Percentiles rank a stretch among this genome's conserved stretches.
phyloP scores from a whole-genome alignment of 2,113 vertebrate species.

The Cyanoderma ruficeps region DNA sequence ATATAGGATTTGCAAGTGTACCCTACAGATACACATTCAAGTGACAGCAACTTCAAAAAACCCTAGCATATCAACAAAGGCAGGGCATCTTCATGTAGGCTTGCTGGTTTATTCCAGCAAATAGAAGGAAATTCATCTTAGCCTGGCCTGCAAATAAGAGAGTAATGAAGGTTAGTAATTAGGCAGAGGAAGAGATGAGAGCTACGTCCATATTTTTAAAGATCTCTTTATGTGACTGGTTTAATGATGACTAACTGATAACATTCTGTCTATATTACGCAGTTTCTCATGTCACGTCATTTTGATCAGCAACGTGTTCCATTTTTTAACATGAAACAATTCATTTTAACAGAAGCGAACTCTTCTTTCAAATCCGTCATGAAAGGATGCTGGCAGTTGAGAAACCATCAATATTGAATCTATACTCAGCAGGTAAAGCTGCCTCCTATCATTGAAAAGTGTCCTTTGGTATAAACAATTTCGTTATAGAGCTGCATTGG shows the following conservation, averaged over 20 bases:
- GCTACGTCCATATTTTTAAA: background rate
- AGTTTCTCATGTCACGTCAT: background rate
- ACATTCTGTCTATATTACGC: background rate
- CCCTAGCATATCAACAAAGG: background rate
- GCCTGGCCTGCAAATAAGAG: background rate
- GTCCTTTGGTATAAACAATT: background rate
- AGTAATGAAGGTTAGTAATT: background rate
- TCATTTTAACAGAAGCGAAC: background rate
- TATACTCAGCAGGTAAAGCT: background rate
- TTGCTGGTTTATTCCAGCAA: background rate
- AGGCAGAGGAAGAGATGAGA: background rate
- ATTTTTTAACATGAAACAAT: background rate
- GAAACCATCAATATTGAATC: background rate
- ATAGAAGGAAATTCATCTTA: background rate
- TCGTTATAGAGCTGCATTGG: background rate
- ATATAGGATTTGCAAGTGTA: background rate
- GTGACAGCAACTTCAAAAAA: background rate
- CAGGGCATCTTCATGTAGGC: background rate
- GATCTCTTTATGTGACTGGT: background rate
- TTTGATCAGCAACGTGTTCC: background rate
- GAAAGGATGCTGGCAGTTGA: background rate
- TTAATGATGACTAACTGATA: background rate
- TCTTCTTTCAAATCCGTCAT: background rate
- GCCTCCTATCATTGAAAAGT: background rate
- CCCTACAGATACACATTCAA: background rate